A percentile compares a stretch with the other conserved stretches of the same genome.
phyloP scores from a whole-genome alignment of 2,888 invertebrate species.

The Euplexia lucipara region DNA sequence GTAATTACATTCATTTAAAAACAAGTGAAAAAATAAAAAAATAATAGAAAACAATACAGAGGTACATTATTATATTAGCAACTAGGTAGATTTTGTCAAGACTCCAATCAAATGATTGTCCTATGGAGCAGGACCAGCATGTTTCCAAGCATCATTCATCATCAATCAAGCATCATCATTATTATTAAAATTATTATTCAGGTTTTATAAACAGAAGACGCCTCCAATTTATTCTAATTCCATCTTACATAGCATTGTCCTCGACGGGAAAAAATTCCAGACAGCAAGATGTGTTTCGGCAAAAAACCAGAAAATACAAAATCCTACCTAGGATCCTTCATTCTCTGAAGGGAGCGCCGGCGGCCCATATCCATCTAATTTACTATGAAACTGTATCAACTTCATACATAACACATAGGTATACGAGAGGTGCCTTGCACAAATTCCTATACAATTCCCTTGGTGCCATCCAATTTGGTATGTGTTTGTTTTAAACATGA shows the following conservation, averaged over 20 bases:
- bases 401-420: constrained; percentile 49
- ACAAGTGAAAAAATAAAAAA: no score
- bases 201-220: no score
- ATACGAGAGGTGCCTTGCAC: constrained; percentile 1
- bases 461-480: constrained; percentile 28
- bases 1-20: no score
- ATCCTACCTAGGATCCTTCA: not conserved
- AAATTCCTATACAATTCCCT: constrained; percentile 33
- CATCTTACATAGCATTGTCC: not conserved
- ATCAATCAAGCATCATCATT: no score
- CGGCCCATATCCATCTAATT: constrained; percentile 17
- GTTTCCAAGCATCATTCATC: no score
- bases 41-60: no score
- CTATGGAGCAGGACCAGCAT: no score
- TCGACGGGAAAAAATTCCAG: not conserved
- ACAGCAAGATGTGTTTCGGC: no score
- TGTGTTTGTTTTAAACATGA: constrained; percentile 49
- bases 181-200: no score
- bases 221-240: not conserved
- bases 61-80: no score
- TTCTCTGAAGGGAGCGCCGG: not conserved
- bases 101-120: no score
- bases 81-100: no score
- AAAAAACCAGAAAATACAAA: constrained; percentile 23
- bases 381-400: constrained; percentile 32